Evolutionary conservation across 2,888 invertebrate genomes (phyloP).

Genomic region (Chrysotoxum bicinctum): DNA sequence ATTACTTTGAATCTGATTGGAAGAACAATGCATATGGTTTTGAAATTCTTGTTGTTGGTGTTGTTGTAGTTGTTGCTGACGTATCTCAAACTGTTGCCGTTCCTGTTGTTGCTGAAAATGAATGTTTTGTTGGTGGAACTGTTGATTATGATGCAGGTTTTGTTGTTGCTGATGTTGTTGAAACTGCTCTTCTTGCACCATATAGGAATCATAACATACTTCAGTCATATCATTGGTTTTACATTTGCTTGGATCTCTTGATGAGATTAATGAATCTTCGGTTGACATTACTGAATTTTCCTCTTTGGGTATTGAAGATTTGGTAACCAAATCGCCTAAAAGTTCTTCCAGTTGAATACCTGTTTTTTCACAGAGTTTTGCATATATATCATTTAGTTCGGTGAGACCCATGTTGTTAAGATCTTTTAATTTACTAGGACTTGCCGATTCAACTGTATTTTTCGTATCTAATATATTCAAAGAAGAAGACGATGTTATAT

Average conservation of each 20-base stretch:
- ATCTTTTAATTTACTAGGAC: neutral
- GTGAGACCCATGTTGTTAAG: conserved; percentile 32
- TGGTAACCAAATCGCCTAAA: conserved; percentile 16
- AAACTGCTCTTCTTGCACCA: neutral
- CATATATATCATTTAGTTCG: conserved; percentile 43
- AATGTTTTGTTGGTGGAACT: neutral
- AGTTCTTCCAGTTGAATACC: conserved; percentile 57
- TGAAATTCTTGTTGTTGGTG: conserved; percentile 16
- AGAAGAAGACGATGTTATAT: neutral
- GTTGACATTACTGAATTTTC: neutral
- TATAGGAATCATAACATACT: neutral
- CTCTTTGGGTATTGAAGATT: neutral
- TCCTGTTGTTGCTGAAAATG: conserved; percentile 11
- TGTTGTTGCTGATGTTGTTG: neutral
- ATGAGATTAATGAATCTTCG: neutral
- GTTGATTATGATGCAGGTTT: neutral
- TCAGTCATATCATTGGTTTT: neutral
- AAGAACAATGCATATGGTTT: conserved; percentile 1
- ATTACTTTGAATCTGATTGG: conserved; percentile 11
- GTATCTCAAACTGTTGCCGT: neutral
- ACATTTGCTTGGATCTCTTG: neutral
- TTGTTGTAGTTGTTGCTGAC: conserved; percentile 3
- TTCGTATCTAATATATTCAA: neutral
- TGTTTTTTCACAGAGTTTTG: conserved; percentile 37
- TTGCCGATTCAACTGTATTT: neutral